Percentiles rank a stretch among this genome's conserved stretches.
Evolutionary conservation across 2,113 vertebrate species (phyloP).

Genomic region (Pionites leucogaster): DNA sequence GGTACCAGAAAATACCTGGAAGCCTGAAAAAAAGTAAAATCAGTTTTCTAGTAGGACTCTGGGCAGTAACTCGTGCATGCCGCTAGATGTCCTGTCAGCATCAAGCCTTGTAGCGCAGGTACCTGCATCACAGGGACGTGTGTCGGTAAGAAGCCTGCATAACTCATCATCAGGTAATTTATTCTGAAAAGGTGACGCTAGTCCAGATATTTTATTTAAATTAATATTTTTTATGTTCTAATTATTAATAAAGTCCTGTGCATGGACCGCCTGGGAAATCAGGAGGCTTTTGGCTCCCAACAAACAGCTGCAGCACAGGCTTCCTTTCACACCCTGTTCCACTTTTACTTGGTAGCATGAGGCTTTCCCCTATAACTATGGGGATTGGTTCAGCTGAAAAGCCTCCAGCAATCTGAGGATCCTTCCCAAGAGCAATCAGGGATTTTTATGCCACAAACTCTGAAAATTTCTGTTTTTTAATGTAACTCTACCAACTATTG

Average conservation of each 20-base stretch:
- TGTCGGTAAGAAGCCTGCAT: accelerated
- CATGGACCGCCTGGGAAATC: neutral
- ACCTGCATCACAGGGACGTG: neutral
- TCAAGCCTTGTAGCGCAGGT: neutral
- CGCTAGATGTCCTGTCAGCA: constrained; percentile 60
- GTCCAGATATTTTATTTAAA: neutral
- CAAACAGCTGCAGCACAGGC: neutral
- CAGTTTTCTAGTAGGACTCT: neutral
- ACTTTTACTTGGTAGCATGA: neutral
- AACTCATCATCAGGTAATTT: too few relatives aligned
- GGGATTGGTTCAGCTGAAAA: neutral
- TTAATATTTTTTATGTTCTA: neutral
- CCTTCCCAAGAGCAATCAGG: neutral
- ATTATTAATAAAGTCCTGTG: neutral
- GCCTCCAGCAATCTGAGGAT: neutral
- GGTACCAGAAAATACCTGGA: neutral
- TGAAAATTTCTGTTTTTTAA: neutral
- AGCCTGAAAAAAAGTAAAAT: neutral
- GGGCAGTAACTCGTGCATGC: neutral
- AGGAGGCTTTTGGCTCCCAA: neutral
- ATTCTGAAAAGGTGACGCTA: neutral
- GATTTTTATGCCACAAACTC: neutral
- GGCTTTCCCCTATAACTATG: neutral
- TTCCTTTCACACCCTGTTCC: neutral
- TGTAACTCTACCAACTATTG: neutral